Evolutionary conservation across 2,113 vertebrate species (phyloP).

Genomic region (Lucifuga dentata): DNA sequence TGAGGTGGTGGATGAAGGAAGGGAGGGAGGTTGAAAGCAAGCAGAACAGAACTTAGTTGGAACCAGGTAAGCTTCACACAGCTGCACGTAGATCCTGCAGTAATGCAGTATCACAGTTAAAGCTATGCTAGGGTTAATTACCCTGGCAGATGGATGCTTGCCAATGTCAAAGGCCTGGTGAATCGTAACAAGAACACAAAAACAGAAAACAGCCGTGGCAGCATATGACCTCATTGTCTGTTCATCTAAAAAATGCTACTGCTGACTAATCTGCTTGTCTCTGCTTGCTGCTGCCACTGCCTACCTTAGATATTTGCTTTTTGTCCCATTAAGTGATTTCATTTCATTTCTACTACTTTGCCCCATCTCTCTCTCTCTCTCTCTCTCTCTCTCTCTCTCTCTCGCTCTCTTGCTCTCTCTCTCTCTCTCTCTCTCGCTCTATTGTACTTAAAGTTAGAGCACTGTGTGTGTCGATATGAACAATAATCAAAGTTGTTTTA

Average conservation of each 20-base stretch:
- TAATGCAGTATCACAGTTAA: constrained; percentile 11
- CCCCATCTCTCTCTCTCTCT: constrained; percentile 6
- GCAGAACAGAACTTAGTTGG: neutral
- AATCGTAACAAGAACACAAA: constrained; percentile 25
- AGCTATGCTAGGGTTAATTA: neutral
- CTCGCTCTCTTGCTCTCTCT: too few species aligned
- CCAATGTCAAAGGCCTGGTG: constrained; percentile 21
- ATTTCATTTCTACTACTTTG: constrained; percentile 12
- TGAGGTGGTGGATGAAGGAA: constrained; percentile 9
- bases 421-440: too few species aligned
- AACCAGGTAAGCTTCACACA: constrained; percentile 3
- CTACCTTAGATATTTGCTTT: constrained; percentile 32
- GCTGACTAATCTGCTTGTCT: constrained; percentile 31
- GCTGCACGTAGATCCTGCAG: neutral
- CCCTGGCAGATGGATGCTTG: neutral
- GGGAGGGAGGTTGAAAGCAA: constrained; percentile 1
- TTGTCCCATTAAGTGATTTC: constrained; percentile 52
- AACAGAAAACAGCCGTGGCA: constrained; percentile 53
- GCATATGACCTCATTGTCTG: constrained; percentile 67
- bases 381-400: too few species aligned
- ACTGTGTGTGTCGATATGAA: too few species aligned
- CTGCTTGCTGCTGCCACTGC: constrained; percentile 13
- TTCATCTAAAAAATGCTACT: constrained; percentile 55
- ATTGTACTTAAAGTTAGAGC: too few species aligned
- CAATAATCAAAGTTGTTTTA: too few species aligned